phyloP scores from a whole-genome alignment of 2,113 vertebrate species.

The Cairina moschata region DNA sequence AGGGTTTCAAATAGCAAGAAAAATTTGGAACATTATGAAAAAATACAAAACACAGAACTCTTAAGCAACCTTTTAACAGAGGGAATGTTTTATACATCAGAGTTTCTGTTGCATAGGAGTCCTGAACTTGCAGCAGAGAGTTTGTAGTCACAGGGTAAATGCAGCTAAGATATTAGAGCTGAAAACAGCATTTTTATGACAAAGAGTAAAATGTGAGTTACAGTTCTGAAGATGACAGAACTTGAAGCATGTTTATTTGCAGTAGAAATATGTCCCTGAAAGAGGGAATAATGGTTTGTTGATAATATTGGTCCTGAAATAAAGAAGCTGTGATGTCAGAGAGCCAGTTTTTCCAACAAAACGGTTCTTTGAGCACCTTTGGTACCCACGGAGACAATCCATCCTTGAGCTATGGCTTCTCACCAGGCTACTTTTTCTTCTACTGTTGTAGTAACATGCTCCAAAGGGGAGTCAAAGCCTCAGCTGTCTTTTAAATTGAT shows the following conservation, averaged over 20 bases:
- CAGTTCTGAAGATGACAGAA: conserved; percentile 10
- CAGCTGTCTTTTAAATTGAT: neutral
- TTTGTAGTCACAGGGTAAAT: neutral
- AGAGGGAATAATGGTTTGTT: neutral
- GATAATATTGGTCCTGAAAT: neutral
- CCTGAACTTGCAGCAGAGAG: neutral
- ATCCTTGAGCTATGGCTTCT: neutral
- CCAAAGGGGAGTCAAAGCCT: neutral
- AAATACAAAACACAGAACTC: neutral
- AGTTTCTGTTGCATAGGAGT: neutral
- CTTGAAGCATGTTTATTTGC: neutral
- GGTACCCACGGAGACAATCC: neutral
- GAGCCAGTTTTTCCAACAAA: conserved; percentile 6
- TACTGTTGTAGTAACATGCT: neutral
- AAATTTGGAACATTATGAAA: neutral
- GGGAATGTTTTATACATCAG: neutral
- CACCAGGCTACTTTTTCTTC: neutral
- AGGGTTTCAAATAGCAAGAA: conserved; percentile 20
- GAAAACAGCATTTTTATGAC: neutral
- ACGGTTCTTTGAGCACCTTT: neutral
- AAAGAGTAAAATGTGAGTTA: neutral
- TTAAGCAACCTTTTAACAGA: neutral
- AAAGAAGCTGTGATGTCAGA: neutral
- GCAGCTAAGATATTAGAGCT: neutral
- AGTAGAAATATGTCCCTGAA: conserved; percentile 11